These are phyloP conservation scores for Agrenia bidenticulata DNA, from an alignment of 2,888 invertebrate species.

Conservation along the genomic window DNA sequence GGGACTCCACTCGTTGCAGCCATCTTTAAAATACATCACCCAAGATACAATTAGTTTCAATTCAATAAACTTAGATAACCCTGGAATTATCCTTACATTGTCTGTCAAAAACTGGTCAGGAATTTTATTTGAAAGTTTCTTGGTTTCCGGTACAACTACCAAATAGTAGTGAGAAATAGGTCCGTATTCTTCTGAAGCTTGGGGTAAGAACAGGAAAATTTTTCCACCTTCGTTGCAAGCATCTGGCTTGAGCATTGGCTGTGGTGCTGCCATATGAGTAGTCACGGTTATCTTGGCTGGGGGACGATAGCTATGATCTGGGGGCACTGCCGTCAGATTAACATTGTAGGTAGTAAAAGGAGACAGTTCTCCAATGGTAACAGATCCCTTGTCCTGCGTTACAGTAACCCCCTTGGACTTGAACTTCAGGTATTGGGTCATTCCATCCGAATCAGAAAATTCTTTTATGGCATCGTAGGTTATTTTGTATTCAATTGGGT, in stretches of 20 bases:
- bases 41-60: too few relatives aligned
- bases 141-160: slow-evolving; percentile 91
- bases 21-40: slow-evolving; percentile 33
- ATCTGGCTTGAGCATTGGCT: slow-evolving; percentile 93
- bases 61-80: slow-evolving; percentile 5
- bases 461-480: slow-evolving; percentile 26
- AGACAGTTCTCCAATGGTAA: slow-evolving; percentile 82
- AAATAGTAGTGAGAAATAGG: slow-evolving; percentile 96
- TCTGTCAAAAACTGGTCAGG: slow-evolving; percentile 88
- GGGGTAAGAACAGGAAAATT: slow-evolving; percentile 77
- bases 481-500: slow-evolving; percentile 79
- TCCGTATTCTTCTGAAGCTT: slow-evolving; percentile 97
- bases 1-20: slow-evolving; percentile 42
- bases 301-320: slow-evolving; percentile 77
- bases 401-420: slow-evolving; percentile 70
- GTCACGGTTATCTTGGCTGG: slow-evolving; percentile 92
- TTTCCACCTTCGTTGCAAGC: slow-evolving; percentile 63
- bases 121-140: slow-evolving; percentile 71
- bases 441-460: slow-evolving; percentile 89
- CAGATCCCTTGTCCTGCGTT: slow-evolving; percentile 69
- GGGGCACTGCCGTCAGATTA: slow-evolving; percentile 77
- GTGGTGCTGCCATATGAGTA: slow-evolving; percentile 91
- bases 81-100: slow-evolving; percentile 59
- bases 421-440: slow-evolving; percentile 78
- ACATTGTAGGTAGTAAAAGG: slow-evolving; percentile 94